Conservation (phyloP, 2,888 invertebrate species). For the Drosophila silvestris region DNA sequence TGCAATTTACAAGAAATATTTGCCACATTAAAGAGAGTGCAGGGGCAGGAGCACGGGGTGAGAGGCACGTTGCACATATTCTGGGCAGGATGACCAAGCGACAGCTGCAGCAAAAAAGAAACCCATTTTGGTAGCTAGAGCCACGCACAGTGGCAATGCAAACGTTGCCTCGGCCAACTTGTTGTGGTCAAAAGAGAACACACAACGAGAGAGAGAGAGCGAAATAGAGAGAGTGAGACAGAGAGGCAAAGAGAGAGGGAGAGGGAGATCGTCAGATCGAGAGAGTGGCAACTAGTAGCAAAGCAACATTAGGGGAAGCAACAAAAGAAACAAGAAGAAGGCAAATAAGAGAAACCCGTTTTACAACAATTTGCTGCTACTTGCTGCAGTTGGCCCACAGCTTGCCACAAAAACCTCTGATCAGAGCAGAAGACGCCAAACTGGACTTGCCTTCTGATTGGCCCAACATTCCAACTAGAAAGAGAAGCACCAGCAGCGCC, state of each 20-base stretch:
- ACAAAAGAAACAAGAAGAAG: conserved; percentile 48
- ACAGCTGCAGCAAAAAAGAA: conserved; percentile 55
- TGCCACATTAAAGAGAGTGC: conserved; percentile 41
- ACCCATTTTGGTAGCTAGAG: conserved; percentile 53
- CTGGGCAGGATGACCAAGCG: conserved; percentile 44
- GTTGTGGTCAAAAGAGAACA: conserved; percentile 42
- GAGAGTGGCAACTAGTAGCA: conserved; percentile 49
- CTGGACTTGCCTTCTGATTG: conserved; percentile 70
- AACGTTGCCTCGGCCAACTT: conserved; percentile 48
- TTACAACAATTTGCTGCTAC: conserved; percentile 75
- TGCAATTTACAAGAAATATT: conserved; percentile 57
- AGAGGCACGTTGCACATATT: conserved; percentile 21
- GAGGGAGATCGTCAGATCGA: conserved; percentile 8
- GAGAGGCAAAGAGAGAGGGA: conserved; percentile 5
- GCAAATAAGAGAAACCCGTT: conserved; percentile 74
- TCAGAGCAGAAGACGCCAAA: conserved; percentile 51
- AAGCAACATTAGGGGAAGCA: conserved; percentile 54
- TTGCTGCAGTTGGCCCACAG: conserved; percentile 60
- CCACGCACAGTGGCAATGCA: conserved; percentile 45
- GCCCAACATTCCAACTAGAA: conserved; percentile 72
- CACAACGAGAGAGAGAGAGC: conserved; percentile 11
- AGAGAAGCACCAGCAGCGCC: conserved; percentile 4
- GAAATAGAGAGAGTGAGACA: conserved; percentile 10
- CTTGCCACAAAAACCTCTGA: conserved; percentile 38
- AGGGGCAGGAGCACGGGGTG: conserved; percentile 1